These are phyloP conservation scores for Synanthedon andrenaeformis DNA, from an alignment of 2,888 invertebrate species.

Conservation along the genomic window DNA sequence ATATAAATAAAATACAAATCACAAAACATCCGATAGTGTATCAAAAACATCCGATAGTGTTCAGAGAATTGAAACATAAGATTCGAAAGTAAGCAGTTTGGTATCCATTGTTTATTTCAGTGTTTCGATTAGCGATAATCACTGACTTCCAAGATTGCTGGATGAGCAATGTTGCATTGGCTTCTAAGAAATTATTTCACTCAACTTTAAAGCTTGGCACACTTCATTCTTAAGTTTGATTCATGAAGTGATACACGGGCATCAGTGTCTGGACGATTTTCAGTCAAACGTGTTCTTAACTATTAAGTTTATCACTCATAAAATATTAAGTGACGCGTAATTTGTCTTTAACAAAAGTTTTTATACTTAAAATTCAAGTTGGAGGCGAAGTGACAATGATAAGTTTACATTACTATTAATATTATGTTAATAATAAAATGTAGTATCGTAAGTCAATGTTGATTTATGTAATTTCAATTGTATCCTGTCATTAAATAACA, in stretches of 20 bases:
- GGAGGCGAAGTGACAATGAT: too few relatives aligned
- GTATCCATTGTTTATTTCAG: constrained; percentile 16
- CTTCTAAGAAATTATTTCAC: neutral
- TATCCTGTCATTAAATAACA: constrained; percentile 25
- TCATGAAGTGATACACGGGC: neutral
- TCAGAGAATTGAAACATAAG: neutral
- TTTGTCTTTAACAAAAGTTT: too few relatives aligned
- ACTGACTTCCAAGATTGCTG: constrained; percentile 43
- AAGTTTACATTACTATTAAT: too few relatives aligned
- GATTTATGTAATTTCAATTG: constrained; percentile 27
- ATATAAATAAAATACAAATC: too few relatives aligned
- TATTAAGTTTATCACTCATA: too few relatives aligned
- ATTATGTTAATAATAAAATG: too few relatives aligned
- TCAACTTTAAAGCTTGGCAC: neutral
- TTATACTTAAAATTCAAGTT: too few relatives aligned
- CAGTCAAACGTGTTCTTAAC: too few relatives aligned
- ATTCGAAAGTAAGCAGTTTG: neutral
- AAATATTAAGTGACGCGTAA: too few relatives aligned
- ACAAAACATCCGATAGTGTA: too few relatives aligned
- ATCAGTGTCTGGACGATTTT: too few relatives aligned
- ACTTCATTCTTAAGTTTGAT: neutral
- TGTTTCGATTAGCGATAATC: constrained; percentile 39
- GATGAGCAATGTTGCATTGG: constrained; percentile 10
- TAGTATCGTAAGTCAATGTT: constrained; percentile 3
- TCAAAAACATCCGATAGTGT: neutral